A percentile compares a stretch with the other conserved stretches of the same genome.
Evolutionary conservation across 2,113 vertebrate genomes (phyloP).

Genomic region (Elephantulus edwardii): DNA sequence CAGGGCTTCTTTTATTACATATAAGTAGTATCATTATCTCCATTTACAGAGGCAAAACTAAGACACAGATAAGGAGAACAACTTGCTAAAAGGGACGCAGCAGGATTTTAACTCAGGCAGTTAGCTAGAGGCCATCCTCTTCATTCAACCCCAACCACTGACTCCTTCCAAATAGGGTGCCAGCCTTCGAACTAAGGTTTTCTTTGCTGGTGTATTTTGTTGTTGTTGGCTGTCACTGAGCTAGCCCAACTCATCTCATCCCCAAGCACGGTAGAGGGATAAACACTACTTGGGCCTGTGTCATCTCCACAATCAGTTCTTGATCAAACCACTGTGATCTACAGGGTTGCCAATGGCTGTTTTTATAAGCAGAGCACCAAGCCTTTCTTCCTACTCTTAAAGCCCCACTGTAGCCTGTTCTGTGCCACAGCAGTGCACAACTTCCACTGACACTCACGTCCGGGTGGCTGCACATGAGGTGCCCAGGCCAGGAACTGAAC

Average conservation of each 20-base stretch:
- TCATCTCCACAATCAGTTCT: not conserved
- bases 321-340: not conserved
- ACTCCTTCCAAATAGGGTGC: too few relatives aligned
- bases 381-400: too few relatives aligned
- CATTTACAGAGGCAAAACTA: not conserved
- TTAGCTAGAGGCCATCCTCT: not conserved
- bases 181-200: not conserved
- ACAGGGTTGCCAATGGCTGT: not conserved
- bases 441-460: too few relatives aligned
- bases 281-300: not conserved
- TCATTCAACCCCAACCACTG: not conserved
- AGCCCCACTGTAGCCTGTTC: too few relatives aligned
- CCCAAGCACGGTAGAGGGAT: not conserved
- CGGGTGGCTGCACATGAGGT: too few relatives aligned
- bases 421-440: too few relatives aligned
- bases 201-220: too few relatives aligned
- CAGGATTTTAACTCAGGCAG: not conserved
- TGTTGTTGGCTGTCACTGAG: too few relatives aligned
- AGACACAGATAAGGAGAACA: not conserved
- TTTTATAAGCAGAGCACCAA: not conserved
- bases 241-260: too few relatives aligned
- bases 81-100: not conserved
- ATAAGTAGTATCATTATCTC: too few relatives aligned
- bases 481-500: too few relatives aligned
- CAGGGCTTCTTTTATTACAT: too few relatives aligned